Evolutionary conservation across 1,140 invertebrate genomes (phyloP), one percentile per base, ranked within the genome.

Genomic region (Cataglyphis hispanica): DNA sequence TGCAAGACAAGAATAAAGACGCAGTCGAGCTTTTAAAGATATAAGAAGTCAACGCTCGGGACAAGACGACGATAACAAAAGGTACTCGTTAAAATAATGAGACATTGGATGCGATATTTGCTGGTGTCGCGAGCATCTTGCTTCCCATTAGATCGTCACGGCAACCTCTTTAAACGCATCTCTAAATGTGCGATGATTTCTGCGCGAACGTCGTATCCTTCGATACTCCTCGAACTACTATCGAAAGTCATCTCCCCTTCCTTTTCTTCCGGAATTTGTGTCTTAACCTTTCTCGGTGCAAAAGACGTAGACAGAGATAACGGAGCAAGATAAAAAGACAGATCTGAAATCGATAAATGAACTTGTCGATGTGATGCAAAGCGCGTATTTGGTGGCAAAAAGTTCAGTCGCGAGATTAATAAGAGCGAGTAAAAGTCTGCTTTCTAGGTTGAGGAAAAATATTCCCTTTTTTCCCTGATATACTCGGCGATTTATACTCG

Each of bases 41-140:
- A 19, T 34, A 66, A 64, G 40, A 27, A 53, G 27, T 56, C 63
- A 19, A 50, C 13, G 19, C 11, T 61, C 60, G 63, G 46, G 50
- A 80, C 63, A 80, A 80, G 56, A 8, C 31, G n/a, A 78, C 31
- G 77, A 58, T 80, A n/a, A 69, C 77, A 80, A 80, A 80, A 64
- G 50, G 1, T 25, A 34, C 69, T 80, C 77, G 50, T 80, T 80
- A 80, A 56, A 50, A 69, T 80, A 80, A 80, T 80, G 46, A 25
- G 10, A 46, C 13, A 80, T 80, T 43, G 63, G 56, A 58, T 56
- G 43, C 34, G 60, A 78, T 78, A 78, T 66, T 58, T 50, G 75
- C 25, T 8, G n/a, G n/a, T 67, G 76, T 53, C 31, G 40, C 43
- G 31, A 53, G 22, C 77, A 37, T 40, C 64, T 63, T 43, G 77